Percentiles rank a stretch among this genome's conserved stretches.
phyloP scores from a whole-genome alignment of 2,797 vertebrate genomes.

The Micrastur ruficollis region DNA sequence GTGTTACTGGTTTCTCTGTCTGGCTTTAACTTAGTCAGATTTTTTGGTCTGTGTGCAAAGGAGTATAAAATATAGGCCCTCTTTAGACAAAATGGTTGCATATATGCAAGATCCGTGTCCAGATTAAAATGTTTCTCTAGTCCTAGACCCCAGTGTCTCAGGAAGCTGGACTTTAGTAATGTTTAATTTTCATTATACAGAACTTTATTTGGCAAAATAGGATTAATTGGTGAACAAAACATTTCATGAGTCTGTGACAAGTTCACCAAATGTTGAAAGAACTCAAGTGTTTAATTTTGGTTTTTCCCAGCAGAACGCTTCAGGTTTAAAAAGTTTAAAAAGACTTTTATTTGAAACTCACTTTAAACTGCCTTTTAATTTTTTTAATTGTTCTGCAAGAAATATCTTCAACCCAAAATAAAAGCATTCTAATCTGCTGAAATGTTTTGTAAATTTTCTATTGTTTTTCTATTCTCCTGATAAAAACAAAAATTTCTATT shows the following conservation, averaged over 20 bases:
- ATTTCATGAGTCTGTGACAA: neutral
- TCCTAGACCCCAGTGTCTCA: neutral
- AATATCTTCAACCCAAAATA: neutral
- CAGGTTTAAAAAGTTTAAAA: neutral
- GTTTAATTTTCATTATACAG: neutral
- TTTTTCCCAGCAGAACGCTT: neutral
- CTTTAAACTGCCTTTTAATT: neutral
- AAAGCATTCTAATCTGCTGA: neutral
- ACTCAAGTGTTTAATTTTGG: neutral
- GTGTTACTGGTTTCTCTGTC: neutral
- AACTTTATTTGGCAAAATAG: neutral
- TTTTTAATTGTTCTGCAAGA: neutral
- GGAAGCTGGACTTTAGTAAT: neutral
- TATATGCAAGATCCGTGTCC: neutral
- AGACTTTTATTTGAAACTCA: neutral
- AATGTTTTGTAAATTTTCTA: neutral
- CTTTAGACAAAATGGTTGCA: neutral
- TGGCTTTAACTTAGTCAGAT: neutral
- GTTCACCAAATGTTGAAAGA: neutral
- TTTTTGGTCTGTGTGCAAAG: neutral
- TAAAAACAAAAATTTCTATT: neutral
- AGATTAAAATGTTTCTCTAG: neutral
- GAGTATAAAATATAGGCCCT: neutral
- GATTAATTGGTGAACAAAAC: neutral
- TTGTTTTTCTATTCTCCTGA: neutral